Base-by-base conservation (phyloP, 2,113 vertebrate genomes). In the Struthidea cinerea region DNA sequence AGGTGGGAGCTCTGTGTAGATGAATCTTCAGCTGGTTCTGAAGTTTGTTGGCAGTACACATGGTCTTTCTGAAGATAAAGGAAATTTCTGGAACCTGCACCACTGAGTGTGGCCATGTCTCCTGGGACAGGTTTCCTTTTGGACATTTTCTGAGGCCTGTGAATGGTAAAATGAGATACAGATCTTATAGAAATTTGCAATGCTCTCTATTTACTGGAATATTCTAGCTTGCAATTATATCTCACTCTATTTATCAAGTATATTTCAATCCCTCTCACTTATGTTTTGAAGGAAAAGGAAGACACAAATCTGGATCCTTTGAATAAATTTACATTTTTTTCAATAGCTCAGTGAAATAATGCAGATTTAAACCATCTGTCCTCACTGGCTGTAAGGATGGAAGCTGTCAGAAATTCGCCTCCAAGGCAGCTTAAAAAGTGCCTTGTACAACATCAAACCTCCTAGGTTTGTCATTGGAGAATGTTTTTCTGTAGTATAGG, bases 331-430 rank as follows among this genome's bases (percentile, higher is more conserved):
- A 16, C 55, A 33, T 88, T 80, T 94, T 81, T 87, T 84, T 69
- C 79, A 42, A 9, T 74, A 93, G 33, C n/a, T 93, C 61, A 63
- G 20, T 86, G 76, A 80, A 93, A 90, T 30, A 39, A 74, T 90
- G 73, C 50, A 80, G 68, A 80, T 90, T 90, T 94, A 84, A 87
- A 57, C 85, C 86, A 80, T 96, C 83, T 96, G 92, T 93, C 68
- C 47, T 71, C 5, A 4, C 35, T 74, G 32, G 16, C 42, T 89
- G 10, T 67, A 81, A 70, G 42, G 64, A 47, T 55, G 37, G 50
- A 86, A 90, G 23, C 19, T 52, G 59, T 30, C 64, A 87, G 49
- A 91, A 94, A 56, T 55, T 82, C 0, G 11, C n/a, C 32, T 86
- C 50, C 19, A 67, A 94, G 57, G 52, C 19, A 52, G 11, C 41